Conservation (phyloP, 1,140 invertebrate species). For the Aricia agestis region DNA sequence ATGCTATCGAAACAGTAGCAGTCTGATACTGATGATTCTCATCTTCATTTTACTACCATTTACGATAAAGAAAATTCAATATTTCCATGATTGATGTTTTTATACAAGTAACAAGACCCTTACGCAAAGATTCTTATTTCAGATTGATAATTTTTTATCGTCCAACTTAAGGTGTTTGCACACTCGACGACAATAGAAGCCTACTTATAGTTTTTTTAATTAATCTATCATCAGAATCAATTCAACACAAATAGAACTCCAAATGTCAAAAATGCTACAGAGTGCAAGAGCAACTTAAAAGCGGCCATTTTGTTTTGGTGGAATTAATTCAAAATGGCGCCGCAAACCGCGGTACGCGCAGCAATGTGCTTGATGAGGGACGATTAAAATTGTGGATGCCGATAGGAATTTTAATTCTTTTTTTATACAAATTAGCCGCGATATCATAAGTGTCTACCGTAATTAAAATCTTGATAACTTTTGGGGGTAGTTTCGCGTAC, state of each 20-base stretch:
- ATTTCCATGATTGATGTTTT: slow-evolving; percentile 16
- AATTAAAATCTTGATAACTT: slow-evolving; percentile 17
- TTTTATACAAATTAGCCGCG: slow-evolving; percentile 28
- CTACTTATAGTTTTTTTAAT: no score
- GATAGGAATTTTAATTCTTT: slow-evolving; percentile 54
- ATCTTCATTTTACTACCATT: neutral
- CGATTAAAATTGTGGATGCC: slow-evolving; percentile 63
- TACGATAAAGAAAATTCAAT: slow-evolving; percentile 19
- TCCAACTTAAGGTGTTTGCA: slow-evolving; percentile 29
- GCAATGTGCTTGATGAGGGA: slow-evolving; percentile 66
- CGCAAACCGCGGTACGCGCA: slow-evolving; percentile 57
- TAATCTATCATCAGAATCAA: no score
- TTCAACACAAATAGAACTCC: no score
- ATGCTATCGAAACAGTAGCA: no score
- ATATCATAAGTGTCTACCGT: slow-evolving; percentile 15
- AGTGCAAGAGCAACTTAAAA: neutral
- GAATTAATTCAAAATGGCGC: slow-evolving; percentile 69
- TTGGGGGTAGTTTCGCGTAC: neutral
- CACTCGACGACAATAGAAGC: neutral
- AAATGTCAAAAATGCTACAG: no score
- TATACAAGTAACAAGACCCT: slow-evolving; percentile 14
- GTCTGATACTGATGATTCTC: neutral
- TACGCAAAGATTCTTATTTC: slow-evolving; percentile 40
- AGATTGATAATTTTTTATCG: slow-evolving; percentile 63
- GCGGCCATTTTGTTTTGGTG: slow-evolving; percentile 62